Evolutionary conservation across 2,888 invertebrate genomes (phyloP), one percentile per base, ranked within the genome.

Genomic region (Acholoe squamosa): DNA sequence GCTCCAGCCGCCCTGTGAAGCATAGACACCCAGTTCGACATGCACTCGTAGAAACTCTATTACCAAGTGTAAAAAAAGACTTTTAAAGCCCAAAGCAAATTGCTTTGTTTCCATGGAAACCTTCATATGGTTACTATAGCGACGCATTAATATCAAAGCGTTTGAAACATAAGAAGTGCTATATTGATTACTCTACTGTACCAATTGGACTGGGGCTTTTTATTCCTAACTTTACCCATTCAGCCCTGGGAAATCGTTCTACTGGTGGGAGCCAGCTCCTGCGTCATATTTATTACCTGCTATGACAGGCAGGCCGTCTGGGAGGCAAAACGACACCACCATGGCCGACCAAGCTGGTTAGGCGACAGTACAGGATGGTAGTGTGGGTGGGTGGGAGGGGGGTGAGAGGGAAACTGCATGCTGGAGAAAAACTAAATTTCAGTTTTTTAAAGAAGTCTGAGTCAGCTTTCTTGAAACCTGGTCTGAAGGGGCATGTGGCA

Each of bases 101-200:
- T 80, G 43, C 80, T 34, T 33, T 43, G 80, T 80, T 80, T 80
- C 80, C 80, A 80, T 80, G 80, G 80, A 33, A 80, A 80, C 80
- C 34, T 80, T 43, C 80, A 80, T 80, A 80, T 43, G 34, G 80
- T 80, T 80, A 80, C 80, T 80, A 80, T 80, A 80, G 80, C 80
- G 80, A 80, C 80, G 80, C 80, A 80, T 80, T 80, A 80, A 80
- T 80, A 80, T 80, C 80, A 80, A 80, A 80, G 80, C 80, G 80
- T 43, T 80, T 80, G 80, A 19, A 43, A 80, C 80, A 80, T 80
- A 80, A 80, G 80, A 80, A 80, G 80, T 14, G 80, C 43, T 80
- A 80, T 80, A 80, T 80, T 80, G 80, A 80, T 80, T 80, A 43
- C 34, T 19, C 12, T 16, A 43, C 80, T 43, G 80, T 80, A 80